A percentile compares a stretch with the other conserved stretches of the same genome.
These are phyloP conservation scores for Drosophila nr. medialis DNA, from an alignment of 2,888 invertebrate genomes.

Conservation along the genomic window DNA sequence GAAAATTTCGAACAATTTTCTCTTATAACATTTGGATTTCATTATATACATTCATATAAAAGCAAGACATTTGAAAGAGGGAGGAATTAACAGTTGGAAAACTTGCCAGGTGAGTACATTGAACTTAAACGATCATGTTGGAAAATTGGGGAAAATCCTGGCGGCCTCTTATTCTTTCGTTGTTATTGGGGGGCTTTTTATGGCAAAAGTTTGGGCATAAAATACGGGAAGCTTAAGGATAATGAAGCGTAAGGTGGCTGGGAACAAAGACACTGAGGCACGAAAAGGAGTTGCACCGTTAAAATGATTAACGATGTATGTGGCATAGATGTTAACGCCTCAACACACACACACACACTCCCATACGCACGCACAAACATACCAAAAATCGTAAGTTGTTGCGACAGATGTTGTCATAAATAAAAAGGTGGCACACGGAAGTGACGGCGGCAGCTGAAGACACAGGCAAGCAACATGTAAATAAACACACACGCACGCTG, in stretches of 20 bases:
- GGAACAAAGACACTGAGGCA: conserved; percentile 15
- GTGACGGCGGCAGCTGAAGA: conserved; percentile 23
- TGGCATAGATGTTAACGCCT: conserved; percentile 73
- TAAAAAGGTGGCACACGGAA: conserved; percentile 67
- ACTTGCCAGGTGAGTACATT: conserved; percentile 34
- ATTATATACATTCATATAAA: not conserved
- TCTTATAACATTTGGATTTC: not conserved
- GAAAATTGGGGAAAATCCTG: not conserved
- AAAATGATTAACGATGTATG: conserved; percentile 83
- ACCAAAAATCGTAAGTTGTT: conserved; percentile 48
- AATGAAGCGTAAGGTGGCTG: conserved; percentile 42
- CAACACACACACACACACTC: conserved; percentile 47
- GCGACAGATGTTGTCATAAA: conserved; percentile 80
- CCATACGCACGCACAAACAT: conserved; percentile 14
- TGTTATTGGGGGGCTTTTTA: conserved; percentile 23
- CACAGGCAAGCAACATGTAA: conserved; percentile 59
- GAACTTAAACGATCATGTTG: not conserved
- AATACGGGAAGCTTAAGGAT: conserved; percentile 39
- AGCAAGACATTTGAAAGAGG: not conserved
- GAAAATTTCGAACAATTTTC: not conserved
- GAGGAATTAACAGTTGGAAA: not conserved
- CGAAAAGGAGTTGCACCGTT: conserved; percentile 68
- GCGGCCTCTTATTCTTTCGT: not conserved
- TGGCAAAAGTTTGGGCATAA: conserved; percentile 56
- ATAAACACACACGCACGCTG: conserved; percentile 57